phyloP scores from a whole-genome alignment of 2,113 vertebrate species.

The Lagopus muta region DNA sequence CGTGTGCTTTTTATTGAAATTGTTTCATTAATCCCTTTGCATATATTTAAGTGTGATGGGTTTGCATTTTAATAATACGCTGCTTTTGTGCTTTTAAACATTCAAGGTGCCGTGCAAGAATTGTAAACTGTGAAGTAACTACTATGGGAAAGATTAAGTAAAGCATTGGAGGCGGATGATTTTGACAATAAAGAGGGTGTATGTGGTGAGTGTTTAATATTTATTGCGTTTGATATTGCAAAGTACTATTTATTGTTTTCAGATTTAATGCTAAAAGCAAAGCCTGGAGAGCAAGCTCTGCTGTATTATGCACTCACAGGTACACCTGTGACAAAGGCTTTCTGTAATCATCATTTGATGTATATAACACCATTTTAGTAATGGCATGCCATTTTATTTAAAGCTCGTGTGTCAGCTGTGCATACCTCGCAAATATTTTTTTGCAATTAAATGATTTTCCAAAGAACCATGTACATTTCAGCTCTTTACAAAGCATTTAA shows the following conservation, averaged over 20 bases:
- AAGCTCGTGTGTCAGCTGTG: conserved; percentile 33
- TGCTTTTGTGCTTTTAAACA: conserved; percentile 66
- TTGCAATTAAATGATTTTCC: conserved; percentile 51
- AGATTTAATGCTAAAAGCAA: conserved; percentile 38
- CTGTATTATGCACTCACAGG: conserved; percentile 26
- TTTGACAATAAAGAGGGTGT: conserved; percentile 71
- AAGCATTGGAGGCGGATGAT: conserved; percentile 77
- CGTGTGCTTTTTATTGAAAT: neutral
- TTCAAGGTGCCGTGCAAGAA: conserved; percentile 80
- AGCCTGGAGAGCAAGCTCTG: conserved; percentile 20
- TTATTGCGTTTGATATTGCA: conserved; percentile 50
- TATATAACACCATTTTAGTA: conserved; percentile 51
- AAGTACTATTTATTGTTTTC: conserved; percentile 61
- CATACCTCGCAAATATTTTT: conserved; percentile 48
- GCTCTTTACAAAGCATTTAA: conserved; percentile 49
- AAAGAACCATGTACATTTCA: conserved; percentile 1
- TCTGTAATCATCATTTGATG: conserved; percentile 5
- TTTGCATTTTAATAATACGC: conserved; percentile 55
- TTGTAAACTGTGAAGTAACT: conserved; percentile 84
- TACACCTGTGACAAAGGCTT: conserved; percentile 35
- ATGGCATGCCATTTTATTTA: conserved; percentile 47
- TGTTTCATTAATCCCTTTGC: conserved; percentile 50
- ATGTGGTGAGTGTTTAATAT: conserved; percentile 77
- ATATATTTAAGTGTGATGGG: conserved; percentile 35
- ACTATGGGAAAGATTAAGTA: conserved; percentile 80